Percentiles rank a stretch among this genome's conserved stretches.
These are phyloP conservation scores for Rambutsinella grinnellia DNA, from an alignment of 2,888 invertebrate species.

Conservation along the genomic window DNA sequence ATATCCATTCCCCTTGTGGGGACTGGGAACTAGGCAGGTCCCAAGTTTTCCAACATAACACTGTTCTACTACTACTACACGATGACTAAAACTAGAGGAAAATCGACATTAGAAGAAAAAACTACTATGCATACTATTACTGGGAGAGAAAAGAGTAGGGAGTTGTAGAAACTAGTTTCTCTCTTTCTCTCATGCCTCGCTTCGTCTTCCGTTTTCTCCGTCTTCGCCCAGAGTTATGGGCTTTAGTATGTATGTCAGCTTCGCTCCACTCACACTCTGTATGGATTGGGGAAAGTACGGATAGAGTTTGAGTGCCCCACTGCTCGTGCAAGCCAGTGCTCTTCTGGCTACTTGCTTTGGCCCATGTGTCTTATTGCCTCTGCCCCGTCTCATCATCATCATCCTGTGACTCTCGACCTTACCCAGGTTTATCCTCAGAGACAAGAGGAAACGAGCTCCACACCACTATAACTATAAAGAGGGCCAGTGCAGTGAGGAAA, in stretches of 20 bases:
- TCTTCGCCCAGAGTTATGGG: not conserved
- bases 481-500: too few relatives aligned
- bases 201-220: constrained; percentile 1
- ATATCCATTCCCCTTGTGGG: too few relatives aligned
- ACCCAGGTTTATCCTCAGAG: constrained; percentile 27
- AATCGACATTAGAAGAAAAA: too few relatives aligned
- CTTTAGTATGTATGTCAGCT: not conserved
- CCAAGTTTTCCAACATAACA: constrained; percentile 14
- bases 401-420: constrained; percentile 45
- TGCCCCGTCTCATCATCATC: constrained; percentile 12
- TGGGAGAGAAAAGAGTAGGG: not conserved
- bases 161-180: not conserved
- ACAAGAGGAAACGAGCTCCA: too few relatives aligned
- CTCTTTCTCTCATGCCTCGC: constrained; percentile 9
- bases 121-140: too few relatives aligned
- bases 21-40: constrained; percentile 25
- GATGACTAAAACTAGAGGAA: too few relatives aligned
- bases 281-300: not conserved
- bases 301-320: constrained; percentile 53
- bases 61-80: not conserved
- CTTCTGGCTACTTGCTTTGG: constrained; percentile 52
- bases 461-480: too few relatives aligned
- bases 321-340: constrained; percentile 46
- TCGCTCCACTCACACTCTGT: not conserved
- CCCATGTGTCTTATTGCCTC: constrained; percentile 53